Base-by-base conservation (phyloP, 1,140 invertebrate genomes). In the Drosophila varians region DNA sequence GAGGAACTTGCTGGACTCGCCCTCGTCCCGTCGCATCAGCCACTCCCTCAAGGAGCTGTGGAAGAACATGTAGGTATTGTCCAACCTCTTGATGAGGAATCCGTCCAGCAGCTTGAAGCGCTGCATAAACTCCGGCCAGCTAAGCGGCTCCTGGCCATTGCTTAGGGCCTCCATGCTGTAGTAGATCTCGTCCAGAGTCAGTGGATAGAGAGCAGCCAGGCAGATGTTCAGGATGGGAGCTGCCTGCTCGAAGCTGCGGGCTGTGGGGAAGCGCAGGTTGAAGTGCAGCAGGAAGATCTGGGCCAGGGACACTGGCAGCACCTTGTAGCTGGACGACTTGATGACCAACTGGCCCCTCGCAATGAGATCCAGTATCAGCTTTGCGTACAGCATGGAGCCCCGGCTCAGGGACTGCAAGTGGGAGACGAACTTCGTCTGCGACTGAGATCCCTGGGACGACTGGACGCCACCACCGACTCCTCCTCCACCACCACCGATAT, bases 41-140 rank as follows among this genome's bases (percentile, higher is more conserved):
- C 98, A 99, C 92, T 99, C 98, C 92, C 98, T 96, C 91, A 99
- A 97, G 7, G 97, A 97, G 0, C 97, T 97, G 91, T 99, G 98
- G 91, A 98, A 98, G 90, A 98, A 98, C 97, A 98, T 98, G 91
- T 97, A 98, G 0, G 97, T 98, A 83, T 96, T 96, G 91, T 99
- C 98, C 53, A 96, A 93, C 40, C 97, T 93, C 88, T 97, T 96
- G 51, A 98, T 95, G 1, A 99, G 92, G 79, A 98, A 97, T 47
- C 96, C 96, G 49, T 95, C 94, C 8, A 97, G 93, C 57, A 94
- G 93, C 91, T 97, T 96, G 76, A 97, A 96, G 84, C 96, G 93
- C 83, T 96, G 94, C 52, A 97, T 93, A 86, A 98, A 98, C 70
- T 98, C 96, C 46, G 96, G 95, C 96, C 97, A 98, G 14, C 74